Base-by-base conservation (phyloP, 2,888 invertebrate genomes). In the Polymixis lichenea region DNA sequence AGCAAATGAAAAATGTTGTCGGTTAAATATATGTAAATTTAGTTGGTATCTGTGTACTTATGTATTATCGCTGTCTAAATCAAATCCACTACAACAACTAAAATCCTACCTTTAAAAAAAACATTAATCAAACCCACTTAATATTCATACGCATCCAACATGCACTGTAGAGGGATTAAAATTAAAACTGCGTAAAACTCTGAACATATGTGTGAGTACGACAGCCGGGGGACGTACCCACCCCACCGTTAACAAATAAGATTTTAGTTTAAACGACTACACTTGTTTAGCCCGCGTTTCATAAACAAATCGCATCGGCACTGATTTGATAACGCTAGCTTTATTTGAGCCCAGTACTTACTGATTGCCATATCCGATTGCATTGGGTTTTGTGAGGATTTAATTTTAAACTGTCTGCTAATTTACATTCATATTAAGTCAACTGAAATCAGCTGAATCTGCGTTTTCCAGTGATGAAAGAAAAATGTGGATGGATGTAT, bases 181-280 rank as follows among this genome's bases (percentile, higher is more conserved):
- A 95, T 92, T 95, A 95, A 94, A 94, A 94, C 92, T 91, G 94
- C 95, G 94, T 94, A 93, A 93, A 95, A 95, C 95, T 88, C 89
- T 86, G 82, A 95, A 89, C 95, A 96, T 96, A 96, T 96, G 95
- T 89, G 89, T 89, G 88, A 82, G 77, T 85, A 51, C 84, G 72
- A 28, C 80, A 66, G 75, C 58, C 75, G 79, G 74, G 90, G 91
- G 89, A 56, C 67, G n/a, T 2, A 83, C 83, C 75, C 90, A 91
- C 89, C 89, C 89, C 90, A 90, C 90, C 89, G 87, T 83, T 74
- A 78, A 84, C 88, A 89, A 92, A 92, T 88, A 89, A 90, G 92
- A 92, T 92, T 92, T 90, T 78, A 88, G 81, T 83, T n/a, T 87
- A 89, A 88, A 90, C 88, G 86, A 88, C 83, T 88, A 86, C 87